Percentiles rank a stretch among this genome's conserved stretches.
Evolutionary conservation across 2,797 vertebrate species (phyloP).

Genomic region (Coracias cyanogaster): DNA sequence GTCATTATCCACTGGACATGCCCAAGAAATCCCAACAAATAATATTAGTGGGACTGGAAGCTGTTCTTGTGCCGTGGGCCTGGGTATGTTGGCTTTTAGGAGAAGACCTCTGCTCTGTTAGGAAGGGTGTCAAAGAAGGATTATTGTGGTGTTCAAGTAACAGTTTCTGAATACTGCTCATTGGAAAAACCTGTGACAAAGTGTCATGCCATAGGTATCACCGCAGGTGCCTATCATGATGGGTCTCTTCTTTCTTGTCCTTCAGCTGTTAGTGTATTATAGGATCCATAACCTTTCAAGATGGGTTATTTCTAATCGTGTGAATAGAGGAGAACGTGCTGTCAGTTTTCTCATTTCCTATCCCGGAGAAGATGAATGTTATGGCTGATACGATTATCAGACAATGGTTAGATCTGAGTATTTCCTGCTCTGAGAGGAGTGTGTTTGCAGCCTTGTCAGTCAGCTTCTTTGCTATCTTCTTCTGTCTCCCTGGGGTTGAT

Average conservation of each 20-base stretch:
- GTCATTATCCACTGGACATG: not conserved
- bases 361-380: not conserved
- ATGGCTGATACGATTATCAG: not conserved
- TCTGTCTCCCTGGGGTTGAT: not conserved
- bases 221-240: not conserved
- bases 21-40: not conserved
- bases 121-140: not conserved
- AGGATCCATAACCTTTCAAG: not conserved
- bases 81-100: not conserved
- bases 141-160: not conserved
- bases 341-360: not conserved
- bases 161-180: not conserved
- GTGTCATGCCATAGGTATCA: rapidly evolving
- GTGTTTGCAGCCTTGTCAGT: not conserved
- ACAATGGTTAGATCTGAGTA: not conserved
- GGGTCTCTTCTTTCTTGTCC: not conserved
- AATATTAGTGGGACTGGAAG: not conserved
- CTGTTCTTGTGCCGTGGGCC: not conserved
- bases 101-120: not conserved
- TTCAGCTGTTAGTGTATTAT: not conserved
- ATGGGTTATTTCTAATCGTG: not conserved
- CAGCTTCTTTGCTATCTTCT: not conserved
- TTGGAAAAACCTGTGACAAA: not conserved
- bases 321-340: not conserved
- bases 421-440: not conserved